Conservation (phyloP, 2,113 vertebrate species). For the Butorides virescens region DNA sequence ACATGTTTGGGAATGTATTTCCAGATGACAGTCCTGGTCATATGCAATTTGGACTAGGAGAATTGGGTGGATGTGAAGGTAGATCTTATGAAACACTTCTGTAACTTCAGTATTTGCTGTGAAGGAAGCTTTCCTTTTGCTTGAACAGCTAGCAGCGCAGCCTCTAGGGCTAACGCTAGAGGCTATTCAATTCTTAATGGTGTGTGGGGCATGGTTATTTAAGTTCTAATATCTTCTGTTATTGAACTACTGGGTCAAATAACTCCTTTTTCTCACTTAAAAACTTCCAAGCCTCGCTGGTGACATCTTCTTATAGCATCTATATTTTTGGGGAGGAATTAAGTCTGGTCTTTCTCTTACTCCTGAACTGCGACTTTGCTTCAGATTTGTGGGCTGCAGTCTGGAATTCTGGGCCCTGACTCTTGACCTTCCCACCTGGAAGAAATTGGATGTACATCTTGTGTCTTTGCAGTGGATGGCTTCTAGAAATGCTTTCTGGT, state of each 20-base stretch:
- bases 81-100: neutral
- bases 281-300: accelerated
- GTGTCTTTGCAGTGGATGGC: neutral
- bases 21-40: neutral
- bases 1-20: neutral
- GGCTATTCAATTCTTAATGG: neutral
- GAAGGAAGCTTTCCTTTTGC: neutral
- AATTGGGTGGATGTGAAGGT: neutral
- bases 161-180: neutral
- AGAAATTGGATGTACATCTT: neutral
- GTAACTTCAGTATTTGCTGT: neutral
- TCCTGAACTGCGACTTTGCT: neutral
- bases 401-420: neutral
- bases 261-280: neutral
- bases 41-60: neutral
- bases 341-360: neutral
- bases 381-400: neutral
- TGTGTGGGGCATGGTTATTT: neutral
- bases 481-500: neutral
- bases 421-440: neutral
- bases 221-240: neutral
- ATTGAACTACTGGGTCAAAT: neutral
- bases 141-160: neutral
- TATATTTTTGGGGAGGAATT: neutral
- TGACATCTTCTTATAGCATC: neutral